Evolutionary conservation across 2,113 vertebrate genomes (phyloP).

Genomic region (Phoenicopterus ruber): DNA sequence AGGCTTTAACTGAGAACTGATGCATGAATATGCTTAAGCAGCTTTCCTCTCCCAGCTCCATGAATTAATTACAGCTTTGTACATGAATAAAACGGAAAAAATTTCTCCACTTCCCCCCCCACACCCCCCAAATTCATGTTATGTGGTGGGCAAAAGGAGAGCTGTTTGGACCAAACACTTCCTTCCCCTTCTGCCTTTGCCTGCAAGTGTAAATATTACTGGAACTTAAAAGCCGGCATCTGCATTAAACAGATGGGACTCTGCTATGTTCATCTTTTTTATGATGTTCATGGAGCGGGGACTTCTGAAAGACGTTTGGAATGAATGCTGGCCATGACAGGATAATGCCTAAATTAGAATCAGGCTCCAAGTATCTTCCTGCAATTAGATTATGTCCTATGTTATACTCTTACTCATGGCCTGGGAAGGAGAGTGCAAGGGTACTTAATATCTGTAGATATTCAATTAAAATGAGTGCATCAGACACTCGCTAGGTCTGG

Average conservation of each 20-base stretch:
- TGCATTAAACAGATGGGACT: not conserved
- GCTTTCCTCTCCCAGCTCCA: not conserved
- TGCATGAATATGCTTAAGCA: not conserved
- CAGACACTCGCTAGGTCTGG: conserved; percentile 4
- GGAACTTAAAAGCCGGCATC: not conserved
- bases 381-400: conserved; percentile 28
- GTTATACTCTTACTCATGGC: conserved; percentile 8
- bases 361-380: conserved; percentile 28
- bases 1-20: not conserved
- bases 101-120: too few relatives aligned
- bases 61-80: not conserved
- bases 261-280: not conserved
- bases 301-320: conserved; percentile 8
- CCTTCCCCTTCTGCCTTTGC: not conserved
- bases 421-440: conserved; percentile 25
- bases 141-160: not conserved
- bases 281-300: not conserved
- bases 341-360: conserved; percentile 39
- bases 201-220: not conserved
- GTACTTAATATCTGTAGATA: conserved; percentile 18
- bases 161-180: not conserved
- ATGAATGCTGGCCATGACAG: not conserved
- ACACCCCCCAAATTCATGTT: not conserved
- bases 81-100: not conserved
- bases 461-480: conserved; percentile 13